Evolutionary conservation across 2,113 vertebrate species (phyloP), one percentile per base, ranked within the genome.

Genomic region (Xiphophorus hellerii): DNA sequence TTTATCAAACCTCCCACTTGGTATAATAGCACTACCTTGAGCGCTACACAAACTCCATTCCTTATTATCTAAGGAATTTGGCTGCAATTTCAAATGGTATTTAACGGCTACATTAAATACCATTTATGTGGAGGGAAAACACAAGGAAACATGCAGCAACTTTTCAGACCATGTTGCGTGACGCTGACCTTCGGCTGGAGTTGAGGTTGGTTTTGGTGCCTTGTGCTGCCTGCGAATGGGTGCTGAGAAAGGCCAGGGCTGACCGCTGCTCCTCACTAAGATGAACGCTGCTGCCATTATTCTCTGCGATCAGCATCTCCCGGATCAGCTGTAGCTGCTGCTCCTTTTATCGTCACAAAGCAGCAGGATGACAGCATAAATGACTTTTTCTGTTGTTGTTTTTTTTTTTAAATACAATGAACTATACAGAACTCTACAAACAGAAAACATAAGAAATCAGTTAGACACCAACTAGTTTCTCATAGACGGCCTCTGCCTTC

Each of bases 261-360:
- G 96, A 96, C 69, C 94, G 96, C 90, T 99, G 97, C 72, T 98
- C 97, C 64, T 98, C 97, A 0, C 94, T 99, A 25, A 99, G 94
- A 83, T 96, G 96, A 85, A 97, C 93, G 65, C 96, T 97, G 84
- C 89, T 94, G 0, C 96, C 94, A 0, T 95, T 95, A 42, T 91
- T 93, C 86, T 98, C 97, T 5, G 96, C 94, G 90, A 96, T 92
- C 77, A 99, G 94, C 91, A 99, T 93, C 31, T 99, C 97, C 71
- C 95, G 90, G 64, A 99, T 98, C 90, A 99, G 93, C 87, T 97
- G 97, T 62, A 99, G 94, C 85, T 99, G 97, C 48, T 96, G 87
- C 81, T 98, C 97, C 97, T 98, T 54, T 75, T 67, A 86, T 5
- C 4, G 31, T 70, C 72, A 91, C 37, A 66, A 44, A 66, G 25